phyloP scores from a whole-genome alignment of 2,888 invertebrate genomes.

The Leptodirus hochenwartii region DNA sequence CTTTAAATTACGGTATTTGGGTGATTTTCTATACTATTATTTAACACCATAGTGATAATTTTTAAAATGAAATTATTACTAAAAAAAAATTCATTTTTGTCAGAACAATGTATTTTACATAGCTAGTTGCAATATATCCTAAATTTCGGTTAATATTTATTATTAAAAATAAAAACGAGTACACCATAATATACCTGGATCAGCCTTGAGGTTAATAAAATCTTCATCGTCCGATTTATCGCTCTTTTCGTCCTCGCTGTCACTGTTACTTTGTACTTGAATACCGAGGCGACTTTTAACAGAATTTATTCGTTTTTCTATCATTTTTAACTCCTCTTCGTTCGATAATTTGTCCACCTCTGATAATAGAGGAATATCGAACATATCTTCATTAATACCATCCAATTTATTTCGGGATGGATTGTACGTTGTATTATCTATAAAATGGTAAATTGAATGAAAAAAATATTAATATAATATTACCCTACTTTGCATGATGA shows the following conservation, averaged over 20 bases:
- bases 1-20: too few species aligned
- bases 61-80: too few species aligned
- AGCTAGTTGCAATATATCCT: not conserved
- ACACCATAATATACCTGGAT: conserved; percentile 27
- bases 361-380: conserved; percentile 31
- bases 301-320: conserved; percentile 43
- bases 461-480: too few species aligned
- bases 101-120: too few species aligned
- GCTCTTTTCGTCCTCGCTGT: conserved; percentile 22
- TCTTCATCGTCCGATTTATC: conserved; percentile 28
- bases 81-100: too few species aligned
- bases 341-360: conserved; percentile 28
- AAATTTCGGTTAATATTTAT: not conserved
- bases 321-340: conserved; percentile 31
- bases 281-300: conserved; percentile 34
- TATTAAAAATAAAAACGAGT: conserved; percentile 1
- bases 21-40: too few species aligned
- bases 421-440: too few species aligned
- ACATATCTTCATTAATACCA: conserved; percentile 21
- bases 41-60: too few species aligned
- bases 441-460: too few species aligned
- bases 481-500: conserved; percentile 17
- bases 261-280: conserved; percentile 34
- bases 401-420: conserved; percentile 4
- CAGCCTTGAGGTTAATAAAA: conserved; percentile 43